Conservation (phyloP, 2,113 vertebrate genomes). For the Microtus ochrogaster region DNA sequence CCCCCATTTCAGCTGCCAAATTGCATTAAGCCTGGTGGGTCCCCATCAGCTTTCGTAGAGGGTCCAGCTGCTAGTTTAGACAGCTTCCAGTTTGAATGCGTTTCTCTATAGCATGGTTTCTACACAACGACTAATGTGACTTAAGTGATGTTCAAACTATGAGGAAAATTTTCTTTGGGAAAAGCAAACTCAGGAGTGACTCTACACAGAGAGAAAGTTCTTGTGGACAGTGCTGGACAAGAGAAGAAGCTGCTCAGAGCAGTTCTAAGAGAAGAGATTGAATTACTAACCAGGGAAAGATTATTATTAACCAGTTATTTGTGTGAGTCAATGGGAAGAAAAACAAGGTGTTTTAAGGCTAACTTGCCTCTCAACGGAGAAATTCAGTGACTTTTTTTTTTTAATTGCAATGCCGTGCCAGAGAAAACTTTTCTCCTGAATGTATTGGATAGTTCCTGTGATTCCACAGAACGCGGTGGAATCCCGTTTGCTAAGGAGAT, state of each 20-base stretch:
- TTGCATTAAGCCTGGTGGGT: neutral
- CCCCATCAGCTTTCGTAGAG: neutral
- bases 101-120: neutral
- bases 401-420: neutral
- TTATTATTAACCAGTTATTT: constrained; percentile 9
- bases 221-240: neutral
- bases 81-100: neutral
- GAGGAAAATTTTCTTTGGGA: constrained; percentile 20
- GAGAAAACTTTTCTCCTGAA: constrained; percentile 25
- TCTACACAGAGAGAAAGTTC: constrained; percentile 8
- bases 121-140: constrained; percentile 7
- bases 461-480: constrained; percentile 21
- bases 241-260: neutral
- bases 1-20: neutral
- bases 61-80: neutral
- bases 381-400: neutral
- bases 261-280: constrained; percentile 25
- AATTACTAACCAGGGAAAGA: neutral
- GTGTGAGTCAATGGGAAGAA: neutral
- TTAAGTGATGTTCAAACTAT: neutral
- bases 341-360: constrained; percentile 35
- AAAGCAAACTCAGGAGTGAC: constrained; percentile 4
- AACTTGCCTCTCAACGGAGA: neutral
- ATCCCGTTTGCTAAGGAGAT: neutral
- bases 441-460: neutral